A percentile compares a stretch with the other conserved stretches of the same genome.
These are phyloP conservation scores for Acanthurus leucopareius DNA, from an alignment of 2,797 vertebrate species.

Conservation along the genomic window DNA sequence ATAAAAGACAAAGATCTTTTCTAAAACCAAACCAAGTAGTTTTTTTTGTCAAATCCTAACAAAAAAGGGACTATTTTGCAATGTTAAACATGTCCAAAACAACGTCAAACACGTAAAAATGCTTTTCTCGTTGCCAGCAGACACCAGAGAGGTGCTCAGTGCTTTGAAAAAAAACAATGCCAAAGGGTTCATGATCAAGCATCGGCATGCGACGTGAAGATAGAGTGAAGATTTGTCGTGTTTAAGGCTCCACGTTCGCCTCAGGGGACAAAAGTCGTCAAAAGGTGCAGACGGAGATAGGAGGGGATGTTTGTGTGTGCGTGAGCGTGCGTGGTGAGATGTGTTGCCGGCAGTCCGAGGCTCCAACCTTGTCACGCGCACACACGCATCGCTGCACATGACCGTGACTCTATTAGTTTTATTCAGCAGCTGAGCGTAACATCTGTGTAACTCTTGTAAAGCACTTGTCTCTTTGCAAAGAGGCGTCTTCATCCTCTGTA, in stretches of 20 bases:
- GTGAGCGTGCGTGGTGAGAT: slow-evolving; percentile 10
- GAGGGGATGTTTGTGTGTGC: slow-evolving; percentile 4
- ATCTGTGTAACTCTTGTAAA: slow-evolving; percentile 11
- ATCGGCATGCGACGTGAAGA: too few relatives aligned
- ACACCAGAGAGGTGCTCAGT: too few relatives aligned
- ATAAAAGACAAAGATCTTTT: too few relatives aligned
- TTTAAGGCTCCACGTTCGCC: not conserved
- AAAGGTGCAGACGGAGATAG: not conserved
- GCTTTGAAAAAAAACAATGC: too few relatives aligned
- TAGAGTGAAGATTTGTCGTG: too few relatives aligned
- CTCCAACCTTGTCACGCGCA: slow-evolving; percentile 10
- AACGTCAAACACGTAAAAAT: too few relatives aligned
- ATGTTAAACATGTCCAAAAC: too few relatives aligned
- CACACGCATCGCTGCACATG: slow-evolving; percentile 19
- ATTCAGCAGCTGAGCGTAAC: slow-evolving; percentile 8
- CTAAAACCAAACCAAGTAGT: too few relatives aligned
- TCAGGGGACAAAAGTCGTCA: not conserved
- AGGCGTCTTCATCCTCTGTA: slow-evolving; percentile 3
- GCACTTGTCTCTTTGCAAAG: not conserved
- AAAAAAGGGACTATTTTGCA: too few relatives aligned
- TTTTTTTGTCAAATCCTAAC: too few relatives aligned
- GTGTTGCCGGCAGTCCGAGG: slow-evolving; percentile 24
- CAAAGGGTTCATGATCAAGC: too few relatives aligned
- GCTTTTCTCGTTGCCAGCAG: too few relatives aligned
- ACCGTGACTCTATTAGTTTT: slow-evolving; percentile 23